Percentiles rank a stretch among this genome's conserved stretches.
phyloP scores from a whole-genome alignment of 2,113 vertebrate species.

The Phaethon lepturus region DNA sequence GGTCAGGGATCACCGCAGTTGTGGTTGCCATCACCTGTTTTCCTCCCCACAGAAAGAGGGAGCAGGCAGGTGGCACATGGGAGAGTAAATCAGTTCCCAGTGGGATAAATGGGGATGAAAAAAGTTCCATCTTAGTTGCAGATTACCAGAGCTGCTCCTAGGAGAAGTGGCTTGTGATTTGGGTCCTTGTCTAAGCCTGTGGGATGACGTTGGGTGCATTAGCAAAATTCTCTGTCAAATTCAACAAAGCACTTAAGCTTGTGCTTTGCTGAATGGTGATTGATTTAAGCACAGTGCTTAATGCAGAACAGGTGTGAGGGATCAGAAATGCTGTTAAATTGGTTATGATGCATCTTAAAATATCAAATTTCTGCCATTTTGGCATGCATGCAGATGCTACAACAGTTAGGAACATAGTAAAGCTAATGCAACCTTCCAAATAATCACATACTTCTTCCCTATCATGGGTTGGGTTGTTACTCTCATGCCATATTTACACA shows the following conservation, averaged over 20 bases:
- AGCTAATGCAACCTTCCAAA: neutral
- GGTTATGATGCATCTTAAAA: conserved; percentile 32
- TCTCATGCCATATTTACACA: neutral
- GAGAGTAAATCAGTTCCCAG: neutral
- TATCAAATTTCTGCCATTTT: conserved; percentile 7
- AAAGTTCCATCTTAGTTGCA: conserved; percentile 25
- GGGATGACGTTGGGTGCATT: conserved; percentile 8
- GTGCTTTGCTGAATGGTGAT: conserved; percentile 6
- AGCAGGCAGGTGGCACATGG: neutral
- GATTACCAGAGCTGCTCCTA: conserved; percentile 5
- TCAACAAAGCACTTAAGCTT: conserved; percentile 7
- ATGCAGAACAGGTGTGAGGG: neutral
- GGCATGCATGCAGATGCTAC: neutral
- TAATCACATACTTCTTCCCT: neutral
- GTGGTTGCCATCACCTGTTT: neutral
- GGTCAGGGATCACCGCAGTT: neutral
- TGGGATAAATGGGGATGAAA: neutral
- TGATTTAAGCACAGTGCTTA: neutral
- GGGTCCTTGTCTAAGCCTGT: conserved; percentile 15
- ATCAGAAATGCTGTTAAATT: neutral
- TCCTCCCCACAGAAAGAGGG: neutral
- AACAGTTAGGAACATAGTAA: neutral
- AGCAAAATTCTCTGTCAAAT: conserved; percentile 20
- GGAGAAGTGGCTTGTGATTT: conserved; percentile 26
- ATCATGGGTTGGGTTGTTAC: neutral